Evolutionary conservation across 2,113 vertebrate genomes (phyloP).

Genomic region (Prionailurus bengalensis): DNA sequence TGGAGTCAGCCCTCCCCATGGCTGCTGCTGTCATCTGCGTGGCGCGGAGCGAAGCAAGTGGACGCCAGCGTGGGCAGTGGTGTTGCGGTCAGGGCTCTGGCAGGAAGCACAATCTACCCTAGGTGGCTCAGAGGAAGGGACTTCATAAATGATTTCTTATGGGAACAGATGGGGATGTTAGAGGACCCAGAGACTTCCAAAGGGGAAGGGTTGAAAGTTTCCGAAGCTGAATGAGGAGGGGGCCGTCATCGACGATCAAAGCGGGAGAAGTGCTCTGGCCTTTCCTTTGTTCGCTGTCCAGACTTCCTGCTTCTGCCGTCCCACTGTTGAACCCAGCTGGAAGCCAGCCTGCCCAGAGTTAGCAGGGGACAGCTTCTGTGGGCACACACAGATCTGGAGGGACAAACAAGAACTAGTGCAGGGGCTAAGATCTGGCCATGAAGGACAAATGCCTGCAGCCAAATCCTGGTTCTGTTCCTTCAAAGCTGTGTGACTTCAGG

Average conservation of each 20-base stretch:
- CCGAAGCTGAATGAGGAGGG: neutral
- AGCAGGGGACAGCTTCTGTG: neutral
- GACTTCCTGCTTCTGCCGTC: neutral
- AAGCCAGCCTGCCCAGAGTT: neutral
- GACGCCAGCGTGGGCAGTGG: too few species aligned
- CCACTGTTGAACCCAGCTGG: neutral
- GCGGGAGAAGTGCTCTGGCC: neutral
- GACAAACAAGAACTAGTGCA: neutral
- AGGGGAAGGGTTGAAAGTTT: too few species aligned
- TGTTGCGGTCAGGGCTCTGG: neutral
- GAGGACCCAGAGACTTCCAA: neutral
- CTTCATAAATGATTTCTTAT: neutral
- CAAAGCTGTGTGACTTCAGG: neutral
- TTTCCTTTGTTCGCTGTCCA: neutral
- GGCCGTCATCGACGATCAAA: neutral
- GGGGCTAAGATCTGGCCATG: neutral
- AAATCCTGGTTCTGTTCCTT: neutral
- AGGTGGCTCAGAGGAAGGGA: neutral
- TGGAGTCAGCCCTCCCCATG: neutral
- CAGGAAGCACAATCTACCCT: neutral
- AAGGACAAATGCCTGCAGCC: neutral
- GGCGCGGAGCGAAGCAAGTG: neutral
- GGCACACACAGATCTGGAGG: neutral
- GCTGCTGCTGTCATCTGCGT: too few species aligned
- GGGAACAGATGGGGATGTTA: neutral